Evolutionary conservation across 2,888 invertebrate species (phyloP).

Genomic region (Stenoptilia bipunctidactyla): DNA sequence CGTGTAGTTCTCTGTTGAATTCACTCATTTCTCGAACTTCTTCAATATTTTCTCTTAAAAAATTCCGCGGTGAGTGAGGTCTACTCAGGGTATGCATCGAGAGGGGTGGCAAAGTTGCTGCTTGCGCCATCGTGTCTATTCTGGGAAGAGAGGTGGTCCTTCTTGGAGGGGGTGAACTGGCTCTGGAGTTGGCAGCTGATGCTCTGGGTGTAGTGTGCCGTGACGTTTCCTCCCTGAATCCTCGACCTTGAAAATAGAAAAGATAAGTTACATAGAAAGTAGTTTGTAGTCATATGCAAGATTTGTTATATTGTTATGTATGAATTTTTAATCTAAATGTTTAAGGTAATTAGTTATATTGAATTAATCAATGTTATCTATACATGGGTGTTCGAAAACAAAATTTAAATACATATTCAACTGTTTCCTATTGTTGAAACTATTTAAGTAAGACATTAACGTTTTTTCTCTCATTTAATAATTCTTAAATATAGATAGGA

Average conservation of each 20-base stretch:
- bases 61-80: conserved; percentile 55
- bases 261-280: conserved; percentile 1
- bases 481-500: too few species aligned
- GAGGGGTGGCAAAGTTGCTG: conserved; percentile 37
- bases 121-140: conserved; percentile 55
- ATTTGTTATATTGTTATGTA: too few species aligned
- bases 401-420: too few species aligned
- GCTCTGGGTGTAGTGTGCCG: conserved; percentile 67
- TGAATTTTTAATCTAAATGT: too few species aligned
- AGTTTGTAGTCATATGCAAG: too few species aligned
- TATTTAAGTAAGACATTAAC: too few species aligned
- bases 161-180: conserved; percentile 50
- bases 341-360: too few species aligned
- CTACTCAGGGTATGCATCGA: conserved; percentile 32
- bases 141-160: conserved; percentile 50
- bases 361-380: too few species aligned
- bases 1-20: conserved; percentile 59
- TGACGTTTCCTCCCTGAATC: conserved; percentile 64
- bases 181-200: conserved; percentile 51
- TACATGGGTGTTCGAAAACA: too few species aligned
- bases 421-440: too few species aligned
- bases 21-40: conserved; percentile 60
- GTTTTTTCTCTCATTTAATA: too few species aligned
- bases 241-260: conserved; percentile 44
- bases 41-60: conserved; percentile 60